Base-by-base conservation (phyloP, 2,797 vertebrate species). In the Bufotes viridis region DNA sequence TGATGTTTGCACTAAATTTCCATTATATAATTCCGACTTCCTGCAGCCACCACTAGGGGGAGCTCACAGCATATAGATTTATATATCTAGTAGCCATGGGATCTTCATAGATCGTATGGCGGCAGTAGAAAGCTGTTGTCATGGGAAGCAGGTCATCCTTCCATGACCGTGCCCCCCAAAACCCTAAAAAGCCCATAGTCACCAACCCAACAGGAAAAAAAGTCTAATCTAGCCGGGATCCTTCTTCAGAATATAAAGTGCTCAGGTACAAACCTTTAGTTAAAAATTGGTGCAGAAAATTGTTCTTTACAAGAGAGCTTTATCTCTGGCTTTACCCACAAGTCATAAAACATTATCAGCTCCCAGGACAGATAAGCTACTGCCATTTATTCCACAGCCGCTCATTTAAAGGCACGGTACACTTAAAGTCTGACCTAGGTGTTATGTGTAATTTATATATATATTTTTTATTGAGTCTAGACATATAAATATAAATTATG, bases 341-440 rank as follows among this genome's bases (percentile, higher is more conserved):
- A 72, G 82, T 34, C 26, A 84, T 83, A 83, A 83, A 83, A 22
- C n/a, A 9, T 82, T 55, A 57, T 82, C 51, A 14, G 55, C 78
- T 42, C 8, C 57, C 58, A 65, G 49, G 12, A 17, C 26, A 20
- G 82, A 75, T 85, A 75, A 85, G 83, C 72, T 51, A 12, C 83
- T 26, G 58, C 22, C 34, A 76, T 81, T 49, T 81, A 49, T 49
- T n/a, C 24, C 18, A 10, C 80, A 17, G 13, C 7, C 0, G 34
- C 34, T 61, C 20, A 49, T n/a, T 63, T 63, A 49, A 81, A 78
- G 75, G 75, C 49, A 17, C 22, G 55, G 49, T 51, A 78, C 75
- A 55, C 72, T 20, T 5, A 12, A n/a, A 11, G 11, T 13, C 69
- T n/a, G 20, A n/a, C 15, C 20, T 42, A 42, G 42, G 42, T 42